These are phyloP conservation scores for Entomobrya multifasciata DNA, from an alignment of 2,888 invertebrate species.

Conservation along the genomic window DNA sequence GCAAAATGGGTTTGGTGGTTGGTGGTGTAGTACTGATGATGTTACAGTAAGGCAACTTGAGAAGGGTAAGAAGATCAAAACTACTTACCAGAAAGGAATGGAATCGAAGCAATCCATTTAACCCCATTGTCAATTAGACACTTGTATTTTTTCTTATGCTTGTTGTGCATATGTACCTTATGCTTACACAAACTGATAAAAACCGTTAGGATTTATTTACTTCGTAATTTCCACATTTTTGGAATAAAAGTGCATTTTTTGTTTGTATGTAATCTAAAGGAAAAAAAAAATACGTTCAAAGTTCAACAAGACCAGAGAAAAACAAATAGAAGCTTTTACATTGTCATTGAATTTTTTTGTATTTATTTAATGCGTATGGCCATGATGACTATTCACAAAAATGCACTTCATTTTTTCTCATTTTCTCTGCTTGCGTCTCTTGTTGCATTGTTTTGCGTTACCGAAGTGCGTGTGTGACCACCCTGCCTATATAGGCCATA, in stretches of 20 bases:
- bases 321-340: conserved; percentile 1
- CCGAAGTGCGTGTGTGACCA: conserved; percentile 48
- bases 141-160: too few relatives aligned
- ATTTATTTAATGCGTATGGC: neutral
- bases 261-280: too few relatives aligned
- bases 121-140: conserved; percentile 34
- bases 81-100: neutral
- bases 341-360: neutral
- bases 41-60: conserved; percentile 23
- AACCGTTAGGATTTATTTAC: conserved; percentile 32
- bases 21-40: neutral
- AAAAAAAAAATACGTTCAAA: conserved; percentile 5
- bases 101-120: conserved; percentile 20
- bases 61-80: conserved; percentile 17
- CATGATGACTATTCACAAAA: conserved; percentile 5
- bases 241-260: conserved; percentile 40
- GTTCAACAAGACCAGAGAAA: too few relatives aligned
- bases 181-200: too few relatives aligned
- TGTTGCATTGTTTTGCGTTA: neutral
- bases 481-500: conserved; percentile 38
- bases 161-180: neutral
- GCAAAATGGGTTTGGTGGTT: neutral
- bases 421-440: neutral
- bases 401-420: conserved; percentile 17
- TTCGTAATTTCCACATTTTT: conserved; percentile 39